Evolutionary conservation across 2,888 invertebrate species (phyloP).

Genomic region (Choreutis nemorana): DNA sequence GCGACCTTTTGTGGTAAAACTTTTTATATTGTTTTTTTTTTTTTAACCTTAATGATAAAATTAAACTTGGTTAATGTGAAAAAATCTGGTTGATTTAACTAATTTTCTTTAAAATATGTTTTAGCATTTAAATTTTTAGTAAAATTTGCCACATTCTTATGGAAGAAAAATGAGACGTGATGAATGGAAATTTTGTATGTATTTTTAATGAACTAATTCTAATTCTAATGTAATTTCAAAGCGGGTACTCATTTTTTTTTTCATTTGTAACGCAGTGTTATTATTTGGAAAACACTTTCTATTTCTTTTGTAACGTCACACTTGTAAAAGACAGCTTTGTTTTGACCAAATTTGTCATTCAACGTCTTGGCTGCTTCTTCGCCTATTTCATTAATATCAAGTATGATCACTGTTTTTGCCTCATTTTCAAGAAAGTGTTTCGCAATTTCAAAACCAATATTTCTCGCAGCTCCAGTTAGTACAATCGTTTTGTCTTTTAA

Average conservation of each 20-base stretch:
- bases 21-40: background rate
- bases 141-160: too few relatives aligned
- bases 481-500: conserved; percentile 14
- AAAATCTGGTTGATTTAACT: too few relatives aligned
- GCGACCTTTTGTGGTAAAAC: conserved; percentile 2
- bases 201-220: too few relatives aligned
- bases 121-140: too few relatives aligned
- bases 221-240: background rate
- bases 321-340: too few relatives aligned
- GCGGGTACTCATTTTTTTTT: background rate
- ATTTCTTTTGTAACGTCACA: too few relatives aligned
- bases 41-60: conserved; percentile 1
- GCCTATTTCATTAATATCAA: conserved; percentile 32
- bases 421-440: conserved; percentile 39
- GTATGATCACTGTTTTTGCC: conserved; percentile 14
- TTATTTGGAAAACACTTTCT: too few relatives aligned
- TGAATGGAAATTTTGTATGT: background rate
- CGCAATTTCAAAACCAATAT: conserved; percentile 44
- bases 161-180: conserved; percentile 2
- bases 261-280: conserved; percentile 2
- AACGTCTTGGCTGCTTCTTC: too few relatives aligned
- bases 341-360: too few relatives aligned
- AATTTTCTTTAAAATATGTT: too few relatives aligned
- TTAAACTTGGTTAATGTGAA: conserved; percentile 1
- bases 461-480: conserved; percentile 53